Evolutionary conservation across 2,797 vertebrate genomes (phyloP), one percentile per base, ranked within the genome.

Genomic region (Catostomus latipinnis): DNA sequence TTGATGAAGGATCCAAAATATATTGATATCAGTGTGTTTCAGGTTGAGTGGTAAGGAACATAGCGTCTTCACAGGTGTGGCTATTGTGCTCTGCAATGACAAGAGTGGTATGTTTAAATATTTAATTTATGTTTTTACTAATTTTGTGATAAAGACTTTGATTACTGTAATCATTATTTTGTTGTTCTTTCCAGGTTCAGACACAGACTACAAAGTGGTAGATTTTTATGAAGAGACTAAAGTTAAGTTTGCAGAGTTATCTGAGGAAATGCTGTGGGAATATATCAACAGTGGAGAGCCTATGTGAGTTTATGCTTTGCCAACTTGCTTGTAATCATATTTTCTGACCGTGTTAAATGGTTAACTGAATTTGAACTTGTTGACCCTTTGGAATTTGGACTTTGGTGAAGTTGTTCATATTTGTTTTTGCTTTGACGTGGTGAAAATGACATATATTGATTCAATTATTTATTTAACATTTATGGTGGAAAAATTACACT

Each of bases 221-320:
- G 91, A 94, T 66, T 99, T 99, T 93, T 94, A 95, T n/a, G 97
- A 99, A 93, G 98, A 98, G 90, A 99, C 98, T 7, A 95, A 92
- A 87, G 97, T 99, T 77, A 96, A 94, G 87, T 99, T 99, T 95
- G 94, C 97, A 11, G 93, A 96, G 62, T 92, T 99, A 45, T 98
- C 98, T 0, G 96, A 98, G 86, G 95, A 94, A 62, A 94, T 99
- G 86, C 92, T 99, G 0, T 97, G 96, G 97, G 97, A 99, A 1
- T 98, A 99, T 86, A 95, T 99, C 83, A 92, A 98, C 80, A 99
- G 97, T 0, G 98, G 98, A 74, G 98, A 99, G 87, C 97, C 97
- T 75, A 97, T 98, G 98, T 98, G 92, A 96, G 96, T 95, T 79
- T 7, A 11, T 52, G 12, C 43, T 12, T 45, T 7, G 62, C 52